Base-by-base conservation (phyloP, 30 jellyfish, hydroid and myxozoan species). In the Aurelia coerulea region DNA sequence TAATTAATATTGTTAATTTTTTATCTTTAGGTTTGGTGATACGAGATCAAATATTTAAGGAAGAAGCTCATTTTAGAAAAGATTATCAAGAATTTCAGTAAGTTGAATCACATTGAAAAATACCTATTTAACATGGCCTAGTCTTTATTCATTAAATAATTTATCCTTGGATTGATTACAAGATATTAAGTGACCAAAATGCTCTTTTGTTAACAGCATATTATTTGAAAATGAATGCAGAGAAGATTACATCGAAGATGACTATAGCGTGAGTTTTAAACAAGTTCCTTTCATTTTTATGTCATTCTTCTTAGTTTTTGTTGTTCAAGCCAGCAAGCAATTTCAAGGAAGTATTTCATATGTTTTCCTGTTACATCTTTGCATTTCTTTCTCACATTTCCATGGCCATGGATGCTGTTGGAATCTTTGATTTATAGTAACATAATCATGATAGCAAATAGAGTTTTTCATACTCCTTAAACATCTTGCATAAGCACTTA, bases 1-100 rank as follows among this genome's bases (percentile, higher is more conserved):
- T 46, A 46, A 0, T 46, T 8, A 46, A 46, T 46, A 0, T 46
- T 46, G 56, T 46, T 46, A 9, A 5, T 46, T 68, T 68, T 81
- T 52, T 49, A 46, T 4, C n/a, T 68, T 53, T 49, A 94, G 99
- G 99, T 41, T 71, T 87, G 74, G 97, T 97, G 15, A 73, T 94
- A 13, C 84, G 99, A 15, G 99, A 94, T 89, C 97, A 94, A 80
- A 94, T 94, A 4, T 94, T 94, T 79, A 94, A 89, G 68, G 99
- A 94, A 78, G 99, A 94, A 78, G 77, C 97, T 4, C 95, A 80
- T 77, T 94, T 94, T 42, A 84, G 89, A 84, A 89, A 88, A 53
- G 95, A 90, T 15, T 94, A 84, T 63, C 76, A 78, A 11, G 84
- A 84, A 46, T 74, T 87, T 65, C 79, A 52, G 98, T 92, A 52